Percentiles rank a stretch among this genome's conserved stretches.
phyloP scores from a whole-genome alignment of 1,140 invertebrate genomes.

The Trichomalopsis sarcophagae region DNA sequence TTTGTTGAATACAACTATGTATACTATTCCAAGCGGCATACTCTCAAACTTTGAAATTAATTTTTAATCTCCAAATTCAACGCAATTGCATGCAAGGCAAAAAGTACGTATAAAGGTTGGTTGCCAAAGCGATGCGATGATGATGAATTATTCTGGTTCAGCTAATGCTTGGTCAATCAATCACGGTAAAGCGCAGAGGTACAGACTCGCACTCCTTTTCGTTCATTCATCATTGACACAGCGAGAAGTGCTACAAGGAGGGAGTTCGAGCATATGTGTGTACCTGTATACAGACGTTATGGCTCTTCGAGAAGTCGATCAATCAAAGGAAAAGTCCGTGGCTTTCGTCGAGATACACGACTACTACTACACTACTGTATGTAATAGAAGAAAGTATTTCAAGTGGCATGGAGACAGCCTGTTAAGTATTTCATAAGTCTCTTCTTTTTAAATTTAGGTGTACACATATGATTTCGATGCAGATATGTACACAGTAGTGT shows the following conservation, averaged over 20 bases:
- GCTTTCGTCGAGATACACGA: neutral
- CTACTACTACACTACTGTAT: neutral
- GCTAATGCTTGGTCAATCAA: conserved; percentile 36
- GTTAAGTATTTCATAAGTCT: neutral
- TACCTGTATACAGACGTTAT: conserved; percentile 21
- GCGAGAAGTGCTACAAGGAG: neutral
- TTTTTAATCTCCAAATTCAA: neutral
- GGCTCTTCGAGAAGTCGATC: neutral
- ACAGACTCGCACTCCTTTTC: conserved; percentile 2
- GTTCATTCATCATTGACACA: conserved; percentile 41
- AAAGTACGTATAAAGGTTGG: conserved; percentile 4
- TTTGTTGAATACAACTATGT: too few relatives aligned
- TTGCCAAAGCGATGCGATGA: conserved; percentile 5
- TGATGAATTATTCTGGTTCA: conserved; percentile 30
- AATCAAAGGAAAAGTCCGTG: conserved; percentile 1
- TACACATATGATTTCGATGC: too few relatives aligned
- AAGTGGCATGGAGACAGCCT: neutral
- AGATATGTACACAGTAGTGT: neutral
- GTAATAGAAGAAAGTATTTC: neutral
- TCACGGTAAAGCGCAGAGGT: neutral
- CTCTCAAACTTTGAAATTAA: neutral
- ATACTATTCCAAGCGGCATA: too few relatives aligned
- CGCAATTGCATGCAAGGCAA: neutral
- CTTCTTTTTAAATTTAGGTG: neutral
- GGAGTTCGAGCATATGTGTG: neutral